Evolutionary conservation across 2,888 invertebrate species (phyloP).

Genomic region (Melitaea athalia): DNA sequence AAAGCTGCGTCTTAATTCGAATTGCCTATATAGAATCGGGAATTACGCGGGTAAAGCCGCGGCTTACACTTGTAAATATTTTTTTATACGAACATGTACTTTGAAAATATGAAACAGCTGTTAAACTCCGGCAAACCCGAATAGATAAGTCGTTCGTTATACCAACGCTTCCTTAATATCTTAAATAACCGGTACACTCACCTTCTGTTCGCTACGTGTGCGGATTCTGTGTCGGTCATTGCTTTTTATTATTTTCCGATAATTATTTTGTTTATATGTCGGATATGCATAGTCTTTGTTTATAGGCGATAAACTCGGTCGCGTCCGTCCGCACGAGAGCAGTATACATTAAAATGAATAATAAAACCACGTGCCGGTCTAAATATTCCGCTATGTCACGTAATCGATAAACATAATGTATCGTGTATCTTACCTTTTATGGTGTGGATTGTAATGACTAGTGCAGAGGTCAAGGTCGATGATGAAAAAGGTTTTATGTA

Average conservation of each 20-base stretch:
- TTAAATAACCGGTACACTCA: conserved; percentile 20
- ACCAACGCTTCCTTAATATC: conserved; percentile 5
- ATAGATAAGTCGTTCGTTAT: too few species aligned
- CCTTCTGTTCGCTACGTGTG: conserved; percentile 13
- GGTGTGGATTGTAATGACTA: conserved; percentile 2
- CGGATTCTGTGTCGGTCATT: conserved; percentile 22
- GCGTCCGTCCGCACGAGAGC: conserved; percentile 39
- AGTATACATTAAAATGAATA: conserved; percentile 44
- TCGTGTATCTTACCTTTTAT: conserved; percentile 22
- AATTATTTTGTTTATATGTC: conserved; percentile 19
- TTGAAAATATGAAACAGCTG: too few species aligned
- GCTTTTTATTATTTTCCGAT: conserved; percentile 26
- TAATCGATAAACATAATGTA: conserved; percentile 37
- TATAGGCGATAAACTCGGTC: conserved; percentile 44
- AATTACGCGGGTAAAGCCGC: too few species aligned
- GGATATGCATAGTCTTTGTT: conserved; percentile 31
- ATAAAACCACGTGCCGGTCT: conserved; percentile 42
- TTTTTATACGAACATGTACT: too few species aligned
- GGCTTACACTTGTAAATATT: too few species aligned
- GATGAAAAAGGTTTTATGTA: not conserved
- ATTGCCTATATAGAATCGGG: too few species aligned
- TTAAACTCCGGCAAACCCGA: too few species aligned
- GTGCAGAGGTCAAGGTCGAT: conserved; percentile 8
- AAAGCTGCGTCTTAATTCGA: too few species aligned
- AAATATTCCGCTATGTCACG: conserved; percentile 45